Base-by-base conservation (phyloP, 2,797 vertebrate genomes). In the Rhodeus uyekii region DNA sequence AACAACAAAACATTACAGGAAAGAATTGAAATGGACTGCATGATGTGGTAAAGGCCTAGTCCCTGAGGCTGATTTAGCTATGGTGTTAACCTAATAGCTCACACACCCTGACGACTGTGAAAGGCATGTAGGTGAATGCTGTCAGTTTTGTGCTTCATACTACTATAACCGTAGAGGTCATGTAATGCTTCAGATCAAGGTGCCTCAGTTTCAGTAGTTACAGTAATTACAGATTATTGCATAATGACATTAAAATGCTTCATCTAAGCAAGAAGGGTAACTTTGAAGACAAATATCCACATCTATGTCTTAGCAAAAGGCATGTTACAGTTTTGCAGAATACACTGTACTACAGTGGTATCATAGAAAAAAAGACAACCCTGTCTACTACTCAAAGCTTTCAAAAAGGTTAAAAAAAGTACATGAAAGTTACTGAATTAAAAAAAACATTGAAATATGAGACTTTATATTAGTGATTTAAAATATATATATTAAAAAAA, bases 41-140 rank as follows among this genome's bases (percentile, higher is more conserved):
- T n/a, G 78, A 64, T 73, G 79, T 82, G 84, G 71, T 63, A 71
- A 87, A 88, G 81, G 83, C 81, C 86, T 81, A 84, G 82, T 90
- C 88, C 92, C 90, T 86, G 87, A 92, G 88, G 87, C 85, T 87
- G 67, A 84, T 84, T 83, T 80, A 78, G 71, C 82, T 82, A 86
- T 78, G 78, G 74, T 74, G 9, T 81, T 63, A 86, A 36, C 64
- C 67, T 60, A 76, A 71, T 73, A 85, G 53, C 83, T n/a, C n/a
- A 71, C 81, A 67, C 16, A 9, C 68, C 63, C 82, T 61, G 84
- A 84, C 72, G 78, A 48, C 86, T 86, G 83, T 81, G 78, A 77
- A 88, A 93, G 90, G 90, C 91, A 92, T 91, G 87, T 84, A 88
- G 87, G 85, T 87, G 84, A 91, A 90, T 55, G 64, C 80, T 87